Evolutionary conservation across 2,113 vertebrate genomes (phyloP), one percentile per base, ranked within the genome.

Genomic region (Bufo gargarizans): DNA sequence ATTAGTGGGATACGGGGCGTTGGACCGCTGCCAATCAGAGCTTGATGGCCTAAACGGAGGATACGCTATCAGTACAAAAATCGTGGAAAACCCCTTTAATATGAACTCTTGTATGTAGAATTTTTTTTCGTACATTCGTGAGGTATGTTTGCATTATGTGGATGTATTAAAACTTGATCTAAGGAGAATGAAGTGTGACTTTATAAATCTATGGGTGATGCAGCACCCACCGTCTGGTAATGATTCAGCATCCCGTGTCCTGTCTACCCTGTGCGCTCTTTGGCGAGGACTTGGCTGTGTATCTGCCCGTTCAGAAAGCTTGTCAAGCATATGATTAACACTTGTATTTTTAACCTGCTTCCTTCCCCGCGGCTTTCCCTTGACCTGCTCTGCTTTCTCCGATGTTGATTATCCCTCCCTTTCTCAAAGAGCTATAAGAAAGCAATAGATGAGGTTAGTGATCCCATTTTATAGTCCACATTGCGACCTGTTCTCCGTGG

Each of bases 391-490:
- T 93, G 89, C 94, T 94, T 94, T 95, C 92, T 93, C 95, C 94
- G 94, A 92, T 91, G 93, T 94, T 93, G 94, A 95, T 92, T 94
- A 93, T 92, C 91, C 92, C 93, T 95, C 91, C 94, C 93, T 92
- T 94, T 93, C 91, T 93, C 91, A 93, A 96, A 98, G 97, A 98
- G 97, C 95, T 99, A 97, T 97, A 98, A 97, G 95, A 98, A 97
- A 98, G 97, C 97, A 92, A 96, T 98, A 96, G 97, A 97, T 93
- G 96, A 99, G 97, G 97, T 99, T 93, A 98, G 97, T 98, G 95
- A 91, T 91, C 74, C 79, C 89, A 86, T 94, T 94, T 95, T 93
- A 90, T 90, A 91, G 91, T 91, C 91, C 90, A 90, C 94, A 91
- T 56, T 94, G 86, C 55, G 49, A 61, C 82, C 49, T 55, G 33